Conservation (phyloP, 2,888 invertebrate species). For the Erebia ligea region DNA sequence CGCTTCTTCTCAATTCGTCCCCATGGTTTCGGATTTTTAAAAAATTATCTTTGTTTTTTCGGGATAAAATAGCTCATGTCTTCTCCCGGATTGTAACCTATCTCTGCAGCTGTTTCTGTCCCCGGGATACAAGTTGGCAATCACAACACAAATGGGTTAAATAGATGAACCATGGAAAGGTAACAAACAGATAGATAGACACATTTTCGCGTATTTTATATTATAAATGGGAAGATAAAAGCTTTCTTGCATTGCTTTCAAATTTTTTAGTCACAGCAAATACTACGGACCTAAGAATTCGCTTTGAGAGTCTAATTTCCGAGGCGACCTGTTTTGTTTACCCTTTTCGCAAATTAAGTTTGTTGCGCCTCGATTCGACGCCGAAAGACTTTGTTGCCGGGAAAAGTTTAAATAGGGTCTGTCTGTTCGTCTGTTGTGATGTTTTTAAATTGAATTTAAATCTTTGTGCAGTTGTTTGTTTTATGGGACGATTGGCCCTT, state of each 20-base stretch:
- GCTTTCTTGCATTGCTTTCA: not conserved
- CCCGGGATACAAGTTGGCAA: too few relatives aligned
- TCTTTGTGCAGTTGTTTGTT: slow-evolving; percentile 32
- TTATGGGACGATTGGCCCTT: not conserved
- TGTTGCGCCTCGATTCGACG: slow-evolving; percentile 53
- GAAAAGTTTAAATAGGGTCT: slow-evolving; percentile 39
- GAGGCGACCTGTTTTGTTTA: slow-evolving; percentile 52
- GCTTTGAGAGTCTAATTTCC: slow-evolving; percentile 37
- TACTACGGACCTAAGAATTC: slow-evolving; percentile 13
- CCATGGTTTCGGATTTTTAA: too few relatives aligned
- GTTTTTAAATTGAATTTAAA: slow-evolving; percentile 43
- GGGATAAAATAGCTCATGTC: too few relatives aligned
- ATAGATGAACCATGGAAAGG: too few relatives aligned
- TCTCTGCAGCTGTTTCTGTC: too few relatives aligned
- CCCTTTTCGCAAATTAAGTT: slow-evolving; percentile 70
- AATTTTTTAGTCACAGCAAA: slow-evolving; percentile 6
- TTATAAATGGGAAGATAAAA: too few relatives aligned
- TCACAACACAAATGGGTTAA: too few relatives aligned
- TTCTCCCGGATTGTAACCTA: too few relatives aligned
- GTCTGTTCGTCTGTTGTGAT: slow-evolving; percentile 36
- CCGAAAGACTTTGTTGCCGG: slow-evolving; percentile 44
- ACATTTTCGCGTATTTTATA: too few relatives aligned
- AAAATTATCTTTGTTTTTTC: too few relatives aligned
- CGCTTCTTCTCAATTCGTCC: too few relatives aligned
- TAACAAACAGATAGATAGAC: too few relatives aligned